Base-by-base conservation (phyloP, 2,888 invertebrate species). In the Resseliella maxima region DNA sequence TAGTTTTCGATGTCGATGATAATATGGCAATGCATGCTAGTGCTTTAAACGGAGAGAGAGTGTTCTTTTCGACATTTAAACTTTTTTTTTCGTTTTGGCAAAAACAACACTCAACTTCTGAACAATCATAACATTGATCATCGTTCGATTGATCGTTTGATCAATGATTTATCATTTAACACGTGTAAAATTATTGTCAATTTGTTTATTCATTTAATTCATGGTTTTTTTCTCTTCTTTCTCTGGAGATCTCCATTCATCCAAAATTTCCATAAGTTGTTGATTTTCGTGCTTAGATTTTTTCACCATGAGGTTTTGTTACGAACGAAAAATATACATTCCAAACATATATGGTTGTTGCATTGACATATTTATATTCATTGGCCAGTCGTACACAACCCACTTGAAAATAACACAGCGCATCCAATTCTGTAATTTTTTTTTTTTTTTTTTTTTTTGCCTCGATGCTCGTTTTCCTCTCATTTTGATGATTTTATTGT, bases 121-220 rank as follows among this genome's bases (percentile, higher is more conserved):
- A 59, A 59, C 24, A 59, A 59, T 72, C 72, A 72, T 72, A 72
- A 72, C 72, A 72, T 72, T 72, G 72, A 72, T 72, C 72, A 72
- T 72, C 35, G 72, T 35, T 72, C 27, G 72, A 72, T 31, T 59
- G 59, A 59, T 59, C 59, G 24, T 21, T 59, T 59, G 59, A 27
- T 59, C 59, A 59, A 24, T 59, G 59, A 59, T 27, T 59, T 59
- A 59, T 59, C 24, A 12, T 18, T 72, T 72, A 15, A 72, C 59
- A 59, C 59, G 59, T 59, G 59, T 59, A 59, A 59, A 3, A 10
- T 59, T 24, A 59, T 59, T 59, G 59, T 3, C 59, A 59, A n/a
- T n/a, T 59, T 24, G 24, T 59, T 59, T 59, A 24, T 59, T 59
- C 59, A 5, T 59, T 24, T 59, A 8, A 5, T 41, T 41, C 41